A percentile compares a stretch with the other conserved stretches of the same genome.
Evolutionary conservation across 2,797 vertebrate genomes (phyloP).

Genomic region (Eremophila alpestris): DNA sequence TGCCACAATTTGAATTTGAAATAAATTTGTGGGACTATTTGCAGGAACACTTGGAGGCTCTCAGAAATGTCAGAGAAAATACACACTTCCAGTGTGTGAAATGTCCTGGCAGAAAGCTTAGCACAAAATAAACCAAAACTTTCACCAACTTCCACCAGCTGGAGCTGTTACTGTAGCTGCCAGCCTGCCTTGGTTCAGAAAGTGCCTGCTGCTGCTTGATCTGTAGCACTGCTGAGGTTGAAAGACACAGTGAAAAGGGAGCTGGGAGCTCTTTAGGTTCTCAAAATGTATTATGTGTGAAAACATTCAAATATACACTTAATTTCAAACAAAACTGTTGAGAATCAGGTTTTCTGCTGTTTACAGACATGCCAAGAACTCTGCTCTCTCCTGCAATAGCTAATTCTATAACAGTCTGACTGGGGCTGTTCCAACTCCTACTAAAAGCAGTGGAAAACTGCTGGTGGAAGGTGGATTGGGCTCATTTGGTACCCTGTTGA

Average conservation of each 20-base stretch:
- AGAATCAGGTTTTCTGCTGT: not conserved
- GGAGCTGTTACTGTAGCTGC: constrained; percentile 61
- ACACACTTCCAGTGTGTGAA: not conserved
- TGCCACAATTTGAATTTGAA: not conserved
- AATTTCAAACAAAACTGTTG: constrained; percentile 45
- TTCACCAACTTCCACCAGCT: constrained; percentile 63
- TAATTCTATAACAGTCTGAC: not conserved
- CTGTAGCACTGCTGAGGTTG: not conserved
- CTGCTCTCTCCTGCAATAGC: not conserved
- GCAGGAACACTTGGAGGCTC: not conserved
- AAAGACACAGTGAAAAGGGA: constrained; percentile 47
- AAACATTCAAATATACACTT: constrained; percentile 33
- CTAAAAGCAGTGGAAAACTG: constrained; percentile 12
- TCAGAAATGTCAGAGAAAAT: constrained; percentile 35
- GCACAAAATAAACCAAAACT: constrained; percentile 46
- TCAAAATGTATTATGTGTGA: constrained; percentile 46
- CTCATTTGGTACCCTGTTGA: constrained; percentile 42
- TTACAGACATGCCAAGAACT: not conserved
- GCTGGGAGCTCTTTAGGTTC: constrained; percentile 20
- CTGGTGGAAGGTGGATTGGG: not conserved
- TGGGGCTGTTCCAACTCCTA: not conserved
- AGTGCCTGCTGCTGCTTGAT: constrained; percentile 29
- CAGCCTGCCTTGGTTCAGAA: constrained; percentile 21
- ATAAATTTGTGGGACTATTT: not conserved
- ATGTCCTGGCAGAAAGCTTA: constrained; percentile 39